These are phyloP conservation scores for Acanthosoma haemorrhoidale DNA, from an alignment of 2,888 invertebrate species.

Conservation along the genomic window DNA sequence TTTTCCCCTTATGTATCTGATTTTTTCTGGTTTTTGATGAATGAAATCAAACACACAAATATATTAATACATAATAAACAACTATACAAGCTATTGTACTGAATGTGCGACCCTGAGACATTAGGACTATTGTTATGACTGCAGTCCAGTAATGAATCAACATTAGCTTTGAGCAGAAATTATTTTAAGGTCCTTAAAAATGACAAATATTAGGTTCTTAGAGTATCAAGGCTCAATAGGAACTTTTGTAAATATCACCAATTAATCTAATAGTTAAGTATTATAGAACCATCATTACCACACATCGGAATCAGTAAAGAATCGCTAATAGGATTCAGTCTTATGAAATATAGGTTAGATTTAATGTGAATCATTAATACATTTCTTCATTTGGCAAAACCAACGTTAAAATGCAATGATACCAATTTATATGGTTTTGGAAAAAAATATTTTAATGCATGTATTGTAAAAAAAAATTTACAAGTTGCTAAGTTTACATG, in stretches of 20 bases:
- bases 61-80: neutral
- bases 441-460: conserved; percentile 10
- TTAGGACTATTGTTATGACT: conserved; percentile 38
- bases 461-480: neutral
- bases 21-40: neutral
- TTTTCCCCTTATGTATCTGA: neutral
- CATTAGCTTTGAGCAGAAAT: conserved; percentile 40
- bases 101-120: conserved; percentile 41
- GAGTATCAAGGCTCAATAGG: conserved; percentile 42
- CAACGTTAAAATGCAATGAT: neutral
- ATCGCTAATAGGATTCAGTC: conserved; percentile 39
- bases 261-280: conserved; percentile 39
- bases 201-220: conserved; percentile 41
- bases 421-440: neutral
- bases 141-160: conserved; percentile 36
- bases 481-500: neutral
- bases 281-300: conserved; percentile 31
- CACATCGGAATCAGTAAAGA: conserved; percentile 34
- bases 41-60: conserved; percentile 17
- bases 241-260: conserved; percentile 43
- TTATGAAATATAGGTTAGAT: conserved; percentile 28
- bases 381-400: conserved; percentile 19
- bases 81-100: conserved; percentile 40
- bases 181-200: conserved; percentile 34
- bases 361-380: conserved; percentile 13